Percentiles rank a stretch among this genome's conserved stretches.
Evolutionary conservation across 2,113 vertebrate genomes (phyloP).

Genomic region (Solenodon paradoxus): DNA sequence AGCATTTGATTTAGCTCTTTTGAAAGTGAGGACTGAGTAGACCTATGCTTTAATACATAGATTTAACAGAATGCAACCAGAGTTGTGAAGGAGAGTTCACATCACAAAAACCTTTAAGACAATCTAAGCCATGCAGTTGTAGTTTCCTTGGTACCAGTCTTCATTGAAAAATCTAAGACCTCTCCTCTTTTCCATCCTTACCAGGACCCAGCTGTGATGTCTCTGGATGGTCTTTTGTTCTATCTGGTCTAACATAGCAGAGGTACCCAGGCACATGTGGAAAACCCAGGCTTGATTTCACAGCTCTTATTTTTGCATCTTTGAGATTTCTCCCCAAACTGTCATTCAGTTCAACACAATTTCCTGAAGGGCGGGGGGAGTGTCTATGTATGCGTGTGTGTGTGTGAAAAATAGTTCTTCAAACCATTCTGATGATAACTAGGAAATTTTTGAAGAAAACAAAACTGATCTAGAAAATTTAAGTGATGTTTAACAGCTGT

Average conservation of each 20-base stretch:
- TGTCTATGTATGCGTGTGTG: background rate
- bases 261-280: background rate
- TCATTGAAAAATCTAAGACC: background rate
- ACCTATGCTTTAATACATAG: background rate
- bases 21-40: background rate
- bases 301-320: background rate
- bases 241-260: background rate
- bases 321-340: background rate
- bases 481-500: conserved; percentile 70
- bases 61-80: background rate
- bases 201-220: background rate
- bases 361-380: background rate
- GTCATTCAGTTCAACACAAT: background rate
- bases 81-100: background rate
- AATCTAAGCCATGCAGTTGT: background rate
- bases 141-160: no score
- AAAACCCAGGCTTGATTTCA: background rate
- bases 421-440: conserved; percentile 26
- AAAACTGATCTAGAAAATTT: conserved; percentile 59
- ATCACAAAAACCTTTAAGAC: background rate
- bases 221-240: background rate
- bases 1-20: background rate
- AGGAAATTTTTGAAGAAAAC: conserved; percentile 59
- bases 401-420: conserved; percentile 17
- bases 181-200: background rate